Conservation (phyloP, 2,113 vertebrate species). For the Ariopsis seemanni region DNA sequence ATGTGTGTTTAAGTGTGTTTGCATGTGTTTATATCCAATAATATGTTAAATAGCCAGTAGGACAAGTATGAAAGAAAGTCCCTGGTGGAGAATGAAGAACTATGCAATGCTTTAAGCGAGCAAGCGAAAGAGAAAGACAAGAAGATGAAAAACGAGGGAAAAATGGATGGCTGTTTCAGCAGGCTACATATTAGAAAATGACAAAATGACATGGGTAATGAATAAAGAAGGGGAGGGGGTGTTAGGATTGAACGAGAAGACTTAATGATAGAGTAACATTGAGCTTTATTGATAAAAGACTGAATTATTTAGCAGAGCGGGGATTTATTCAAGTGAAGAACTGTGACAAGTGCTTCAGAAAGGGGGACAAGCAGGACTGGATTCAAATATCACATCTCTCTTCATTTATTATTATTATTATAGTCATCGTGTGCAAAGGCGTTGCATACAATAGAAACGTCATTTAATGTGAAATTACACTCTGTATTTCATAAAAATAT, state of each 20-base stretch:
- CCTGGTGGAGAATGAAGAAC: not conserved
- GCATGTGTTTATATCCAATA: not conserved
- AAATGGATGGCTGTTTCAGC: slow-evolving; percentile 48
- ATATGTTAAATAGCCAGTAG: not conserved
- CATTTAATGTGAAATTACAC: slow-evolving; percentile 30
- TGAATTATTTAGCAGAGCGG: slow-evolving; percentile 58
- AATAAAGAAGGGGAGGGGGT: slow-evolving; percentile 51
- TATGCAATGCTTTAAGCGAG: not conserved
- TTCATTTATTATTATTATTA: slow-evolving; percentile 44
- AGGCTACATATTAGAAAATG: slow-evolving; percentile 44
- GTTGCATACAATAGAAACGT: slow-evolving; percentile 38
- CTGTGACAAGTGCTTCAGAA: slow-evolving; percentile 51
- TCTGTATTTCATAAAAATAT: slow-evolving; percentile 31
- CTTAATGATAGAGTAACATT: slow-evolving; percentile 58
- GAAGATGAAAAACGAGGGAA: slow-evolving; percentile 29
- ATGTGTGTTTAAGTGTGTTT: not conserved
- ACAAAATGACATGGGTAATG: slow-evolving; percentile 53
- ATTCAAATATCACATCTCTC: slow-evolving; percentile 46
- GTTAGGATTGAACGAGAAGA: slow-evolving; percentile 53
- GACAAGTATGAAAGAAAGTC: slow-evolving; percentile 6
- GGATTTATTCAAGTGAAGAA: slow-evolving; percentile 51
- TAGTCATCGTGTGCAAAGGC: not conserved
- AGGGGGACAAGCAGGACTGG: slow-evolving; percentile 41
- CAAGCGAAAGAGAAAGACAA: not conserved
- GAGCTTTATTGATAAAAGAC: slow-evolving; percentile 63